Conservation (phyloP, 2,888 invertebrate species). For the Amphipoea lucens region DNA sequence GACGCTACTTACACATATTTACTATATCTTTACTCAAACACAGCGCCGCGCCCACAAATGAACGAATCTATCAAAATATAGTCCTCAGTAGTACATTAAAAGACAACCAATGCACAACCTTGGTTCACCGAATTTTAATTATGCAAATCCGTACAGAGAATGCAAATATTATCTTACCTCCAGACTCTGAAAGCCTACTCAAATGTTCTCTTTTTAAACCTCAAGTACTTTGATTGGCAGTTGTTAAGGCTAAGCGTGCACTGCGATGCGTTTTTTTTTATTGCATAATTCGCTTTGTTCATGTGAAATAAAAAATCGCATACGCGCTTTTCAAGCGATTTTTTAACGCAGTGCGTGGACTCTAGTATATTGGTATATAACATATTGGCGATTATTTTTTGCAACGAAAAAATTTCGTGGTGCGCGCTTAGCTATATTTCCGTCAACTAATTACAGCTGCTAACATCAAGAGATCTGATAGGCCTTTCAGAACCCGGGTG, state of each 20-base stretch:
- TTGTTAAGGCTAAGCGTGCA: neutral
- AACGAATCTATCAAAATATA: conserved; percentile 7
- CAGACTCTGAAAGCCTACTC: neutral
- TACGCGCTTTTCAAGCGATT: neutral
- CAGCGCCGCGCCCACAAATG: conserved; percentile 2
- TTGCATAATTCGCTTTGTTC: no score
- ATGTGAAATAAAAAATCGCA: neutral
- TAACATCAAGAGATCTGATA: neutral
- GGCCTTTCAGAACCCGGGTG: conserved; percentile 14
- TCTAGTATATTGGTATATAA: no score
- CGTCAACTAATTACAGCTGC: neutral
- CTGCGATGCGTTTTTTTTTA: neutral
- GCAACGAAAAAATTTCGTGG: neutral
- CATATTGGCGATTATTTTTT: no score
- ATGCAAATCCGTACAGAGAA: conserved; percentile 33
- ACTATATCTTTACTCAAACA: neutral
- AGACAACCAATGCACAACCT: conserved; percentile 39
- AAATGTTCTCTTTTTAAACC: conserved; percentile 21
- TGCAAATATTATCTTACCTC: conserved; percentile 2
- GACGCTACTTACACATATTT: neutral
- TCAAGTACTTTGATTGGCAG: conserved; percentile 1
- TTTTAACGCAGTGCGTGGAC: neutral
- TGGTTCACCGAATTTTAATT: conserved; percentile 27
- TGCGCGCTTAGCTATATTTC: neutral
- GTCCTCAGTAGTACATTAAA: conserved; percentile 4